These are phyloP conservation scores for Acrobasis suavella DNA, from an alignment of 2,888 invertebrate species.

Conservation along the genomic window DNA sequence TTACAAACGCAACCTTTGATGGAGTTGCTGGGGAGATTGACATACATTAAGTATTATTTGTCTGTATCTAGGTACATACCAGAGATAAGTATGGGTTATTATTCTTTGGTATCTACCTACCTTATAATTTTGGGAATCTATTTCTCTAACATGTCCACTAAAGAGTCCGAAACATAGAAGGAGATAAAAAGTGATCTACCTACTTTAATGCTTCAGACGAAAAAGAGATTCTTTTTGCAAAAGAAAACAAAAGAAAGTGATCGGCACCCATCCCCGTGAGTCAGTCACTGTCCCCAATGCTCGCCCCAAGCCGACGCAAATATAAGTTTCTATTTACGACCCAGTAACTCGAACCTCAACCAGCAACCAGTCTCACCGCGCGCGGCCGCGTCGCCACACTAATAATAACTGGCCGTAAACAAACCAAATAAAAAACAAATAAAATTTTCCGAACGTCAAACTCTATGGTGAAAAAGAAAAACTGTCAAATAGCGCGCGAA, in stretches of 20 bases:
- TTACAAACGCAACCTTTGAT: too few relatives aligned
- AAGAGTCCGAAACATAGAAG: too few relatives aligned
- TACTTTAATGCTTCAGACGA: too few relatives aligned
- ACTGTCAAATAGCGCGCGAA: conserved; percentile 30
- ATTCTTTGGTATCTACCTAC: too few relatives aligned
- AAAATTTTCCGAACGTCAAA: conserved; percentile 20
- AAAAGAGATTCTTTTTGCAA: too few relatives aligned
- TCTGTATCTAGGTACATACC: too few relatives aligned
- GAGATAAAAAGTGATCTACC: too few relatives aligned
- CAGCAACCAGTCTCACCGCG: conserved; percentile 32
- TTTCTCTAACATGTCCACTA: too few relatives aligned
- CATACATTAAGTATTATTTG: too few relatives aligned
- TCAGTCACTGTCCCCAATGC: conserved; percentile 31
- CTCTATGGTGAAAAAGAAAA: conserved; percentile 25
- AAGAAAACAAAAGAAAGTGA: not conserved
- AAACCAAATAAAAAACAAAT: conserved; percentile 21
- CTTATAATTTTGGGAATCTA: too few relatives aligned
- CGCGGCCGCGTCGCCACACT: conserved; percentile 30
- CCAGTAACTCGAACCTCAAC: conserved; percentile 35
- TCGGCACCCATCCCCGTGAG: conserved; percentile 28
- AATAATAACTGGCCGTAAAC: conserved; percentile 29
- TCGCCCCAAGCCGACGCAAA: conserved; percentile 25
- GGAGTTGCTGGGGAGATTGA: too few relatives aligned
- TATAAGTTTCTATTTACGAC: conserved; percentile 38
- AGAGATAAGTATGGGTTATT: too few relatives aligned